Percentiles rank a stretch among this genome's conserved stretches.
Conservation (phyloP, 2,888 invertebrate species). For the Catocala fraxini region DNA sequence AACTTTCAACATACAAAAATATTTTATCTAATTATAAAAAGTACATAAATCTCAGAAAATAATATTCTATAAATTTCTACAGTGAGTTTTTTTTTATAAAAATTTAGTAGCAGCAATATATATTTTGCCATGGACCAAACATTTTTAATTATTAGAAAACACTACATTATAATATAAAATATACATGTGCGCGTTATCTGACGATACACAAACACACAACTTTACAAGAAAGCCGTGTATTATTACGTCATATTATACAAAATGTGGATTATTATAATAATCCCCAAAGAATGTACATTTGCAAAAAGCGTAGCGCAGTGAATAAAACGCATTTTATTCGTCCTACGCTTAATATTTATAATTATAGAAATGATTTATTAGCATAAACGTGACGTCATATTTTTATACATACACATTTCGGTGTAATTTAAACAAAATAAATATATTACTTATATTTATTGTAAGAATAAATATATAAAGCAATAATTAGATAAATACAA, state of each 20-base stretch:
- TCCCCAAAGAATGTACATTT: constrained; percentile 55
- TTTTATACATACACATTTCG: background rate
- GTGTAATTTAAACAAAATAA: background rate
- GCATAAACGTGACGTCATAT: constrained; percentile 12
- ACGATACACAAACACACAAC: constrained; percentile 52
- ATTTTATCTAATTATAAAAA: constrained; percentile 29
- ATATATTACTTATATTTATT: too few species aligned
- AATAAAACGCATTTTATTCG: constrained; percentile 62
- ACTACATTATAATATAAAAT: constrained; percentile 49
- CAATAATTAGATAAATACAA: too few species aligned
- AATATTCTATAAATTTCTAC: constrained; percentile 22
- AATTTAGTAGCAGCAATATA: constrained; percentile 38
- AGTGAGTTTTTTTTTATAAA: constrained; percentile 18
- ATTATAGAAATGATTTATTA: constrained; percentile 33
- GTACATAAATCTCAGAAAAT: constrained; percentile 23
- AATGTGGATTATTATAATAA: constrained; percentile 45
- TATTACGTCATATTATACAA: constrained; percentile 53
- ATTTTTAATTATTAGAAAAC: constrained; percentile 35
- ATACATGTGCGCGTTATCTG: constrained; percentile 53
- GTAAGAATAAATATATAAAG: too few species aligned
- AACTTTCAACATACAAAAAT: constrained; percentile 34
- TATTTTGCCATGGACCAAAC: constrained; percentile 49
- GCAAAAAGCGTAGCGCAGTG: constrained; percentile 56
- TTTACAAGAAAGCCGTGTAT: constrained; percentile 52
- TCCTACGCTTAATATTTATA: background rate